Conservation (phyloP, 1,140 invertebrate genomes). For the Drosophila paulistorum region DNA sequence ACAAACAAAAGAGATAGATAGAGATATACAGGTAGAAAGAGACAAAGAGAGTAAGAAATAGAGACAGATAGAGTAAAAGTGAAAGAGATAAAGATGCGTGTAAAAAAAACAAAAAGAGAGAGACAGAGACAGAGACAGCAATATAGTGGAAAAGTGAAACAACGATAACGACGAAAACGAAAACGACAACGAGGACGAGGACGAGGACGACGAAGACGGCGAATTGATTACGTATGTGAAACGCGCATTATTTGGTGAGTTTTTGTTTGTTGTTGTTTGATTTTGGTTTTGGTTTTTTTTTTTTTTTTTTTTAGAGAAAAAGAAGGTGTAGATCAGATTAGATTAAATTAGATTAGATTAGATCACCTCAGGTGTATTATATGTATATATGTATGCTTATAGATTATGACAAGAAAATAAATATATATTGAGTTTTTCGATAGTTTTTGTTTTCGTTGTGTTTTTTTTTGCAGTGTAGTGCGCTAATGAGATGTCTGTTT, state of each 20-base stretch:
- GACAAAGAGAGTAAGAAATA: slow-evolving; percentile 46
- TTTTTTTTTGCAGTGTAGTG: slow-evolving; percentile 52
- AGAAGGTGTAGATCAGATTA: slow-evolving; percentile 61
- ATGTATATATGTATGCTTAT: slow-evolving; percentile 58
- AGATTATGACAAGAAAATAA: slow-evolving; percentile 40
- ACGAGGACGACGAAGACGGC: slow-evolving; percentile 50
- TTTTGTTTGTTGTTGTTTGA: slow-evolving; percentile 24
- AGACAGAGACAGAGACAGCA: slow-evolving; percentile 30
- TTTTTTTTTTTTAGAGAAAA: slow-evolving; percentile 36
- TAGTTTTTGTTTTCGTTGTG: slow-evolving; percentile 26
- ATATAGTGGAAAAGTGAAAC: slow-evolving; percentile 29
- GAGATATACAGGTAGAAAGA: slow-evolving; percentile 36
- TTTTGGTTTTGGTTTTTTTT: too few species aligned
- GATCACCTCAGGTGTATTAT: slow-evolving; percentile 38
- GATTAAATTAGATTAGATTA: slow-evolving; percentile 54
- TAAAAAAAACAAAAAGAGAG: slow-evolving; percentile 20
- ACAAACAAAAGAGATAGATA: slow-evolving; percentile 30
- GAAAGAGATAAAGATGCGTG: slow-evolving; percentile 19
- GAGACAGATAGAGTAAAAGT: slow-evolving; percentile 27
- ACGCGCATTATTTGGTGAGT: slow-evolving; percentile 53
- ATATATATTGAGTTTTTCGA: slow-evolving; percentile 40
- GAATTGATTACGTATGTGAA: slow-evolving; percentile 34
- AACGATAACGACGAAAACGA: slow-evolving; percentile 27
- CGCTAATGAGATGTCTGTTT: slow-evolving; percentile 41
- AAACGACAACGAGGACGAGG: slow-evolving; percentile 44